Evolutionary conservation across 2,888 invertebrate genomes (phyloP).

Genomic region (Digitonthophagus gazella): DNA sequence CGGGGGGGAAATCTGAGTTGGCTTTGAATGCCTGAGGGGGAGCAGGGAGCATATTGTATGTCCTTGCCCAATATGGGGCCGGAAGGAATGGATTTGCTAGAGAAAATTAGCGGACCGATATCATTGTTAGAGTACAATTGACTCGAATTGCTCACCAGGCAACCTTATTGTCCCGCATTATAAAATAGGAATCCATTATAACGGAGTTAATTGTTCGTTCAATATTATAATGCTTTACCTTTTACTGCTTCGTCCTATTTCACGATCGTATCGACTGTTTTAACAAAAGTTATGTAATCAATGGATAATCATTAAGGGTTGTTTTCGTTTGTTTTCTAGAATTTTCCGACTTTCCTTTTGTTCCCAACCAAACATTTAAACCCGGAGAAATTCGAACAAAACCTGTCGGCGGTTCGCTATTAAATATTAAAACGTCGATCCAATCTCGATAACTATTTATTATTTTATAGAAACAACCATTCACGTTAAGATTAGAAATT

Average conservation of each 20-base stretch:
- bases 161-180: neutral
- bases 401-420: neutral
- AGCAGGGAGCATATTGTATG: neutral
- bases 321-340: neutral
- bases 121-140: neutral
- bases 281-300: neutral
- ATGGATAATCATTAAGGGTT: neutral
- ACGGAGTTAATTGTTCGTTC: neutral
- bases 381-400: neutral
- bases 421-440: neutral
- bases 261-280: no score
- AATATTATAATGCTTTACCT: neutral
- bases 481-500: neutral
- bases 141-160: neutral
- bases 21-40: neutral
- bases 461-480: neutral
- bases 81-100: neutral
- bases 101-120: neutral
- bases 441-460: neutral
- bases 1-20: neutral
- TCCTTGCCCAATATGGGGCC: neutral
- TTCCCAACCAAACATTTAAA: neutral
- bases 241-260: neutral
- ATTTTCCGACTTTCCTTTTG: neutral
- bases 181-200: neutral